A percentile compares a stretch with the other conserved stretches of the same genome.
Conservation (phyloP, 2,797 vertebrate species). For the Tokudaia tokunoshimensis region DNA sequence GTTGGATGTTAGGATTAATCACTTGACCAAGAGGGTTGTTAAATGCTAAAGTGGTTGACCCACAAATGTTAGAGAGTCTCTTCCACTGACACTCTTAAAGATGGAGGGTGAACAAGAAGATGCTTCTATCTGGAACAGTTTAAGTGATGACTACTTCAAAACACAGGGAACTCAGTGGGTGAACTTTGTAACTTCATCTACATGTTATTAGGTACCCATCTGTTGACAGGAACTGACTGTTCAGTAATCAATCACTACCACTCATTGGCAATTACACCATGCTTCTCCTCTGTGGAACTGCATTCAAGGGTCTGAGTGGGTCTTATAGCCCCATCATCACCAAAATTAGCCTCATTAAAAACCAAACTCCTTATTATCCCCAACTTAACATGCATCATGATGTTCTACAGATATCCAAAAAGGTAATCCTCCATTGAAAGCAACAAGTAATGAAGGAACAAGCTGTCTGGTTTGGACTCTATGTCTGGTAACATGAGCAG, state of each 20-base stretch:
- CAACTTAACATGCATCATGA: neutral
- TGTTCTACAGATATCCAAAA: neutral
- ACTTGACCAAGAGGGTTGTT: conserved; percentile 35
- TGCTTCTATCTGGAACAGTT: conserved; percentile 13
- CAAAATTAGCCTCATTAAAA: neutral
- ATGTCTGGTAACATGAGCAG: neutral
- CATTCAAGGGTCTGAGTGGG: neutral
- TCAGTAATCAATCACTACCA: neutral
- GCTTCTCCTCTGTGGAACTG: neutral
- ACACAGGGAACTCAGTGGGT: neutral
- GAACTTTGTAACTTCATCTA: neutral
- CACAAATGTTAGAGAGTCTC: conserved; percentile 29
- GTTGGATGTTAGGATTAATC: conserved; percentile 65
- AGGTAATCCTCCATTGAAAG: neutral
- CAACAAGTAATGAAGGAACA: neutral
- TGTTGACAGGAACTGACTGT: no score
- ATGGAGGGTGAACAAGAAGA: conserved; percentile 43
- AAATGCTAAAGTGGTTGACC: conserved; percentile 45
- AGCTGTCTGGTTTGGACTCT: neutral
- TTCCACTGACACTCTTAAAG: neutral
- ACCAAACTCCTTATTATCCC: neutral
- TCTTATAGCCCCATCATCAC: neutral
- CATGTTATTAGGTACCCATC: neutral
- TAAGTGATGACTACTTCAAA: neutral
- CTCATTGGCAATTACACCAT: neutral